Conservation (phyloP, 2,113 vertebrate genomes). For the Mormyrus lacerda region DNA sequence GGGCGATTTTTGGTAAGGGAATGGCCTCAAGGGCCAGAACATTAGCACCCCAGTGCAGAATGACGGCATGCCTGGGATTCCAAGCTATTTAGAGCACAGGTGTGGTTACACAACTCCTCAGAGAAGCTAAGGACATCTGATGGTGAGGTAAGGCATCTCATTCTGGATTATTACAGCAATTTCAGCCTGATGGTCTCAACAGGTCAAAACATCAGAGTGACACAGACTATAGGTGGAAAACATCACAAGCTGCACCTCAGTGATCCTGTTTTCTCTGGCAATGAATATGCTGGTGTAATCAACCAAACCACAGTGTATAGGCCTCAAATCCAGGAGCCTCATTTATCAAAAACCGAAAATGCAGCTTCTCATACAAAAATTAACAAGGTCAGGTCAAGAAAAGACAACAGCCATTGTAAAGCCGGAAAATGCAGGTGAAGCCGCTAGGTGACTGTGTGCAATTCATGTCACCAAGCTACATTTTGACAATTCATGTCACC, state of each 20-base stretch:
- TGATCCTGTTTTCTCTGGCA: neutral
- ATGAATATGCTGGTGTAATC: neutral
- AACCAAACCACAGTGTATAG: neutral
- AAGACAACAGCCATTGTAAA: neutral
- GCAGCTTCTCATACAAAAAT: neutral
- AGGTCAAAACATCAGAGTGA: neutral
- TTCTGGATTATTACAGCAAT: neutral
- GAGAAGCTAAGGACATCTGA: neutral
- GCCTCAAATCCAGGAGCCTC: neutral
- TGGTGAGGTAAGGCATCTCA: neutral
- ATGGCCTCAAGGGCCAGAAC: neutral
- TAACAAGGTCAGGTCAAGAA: neutral
- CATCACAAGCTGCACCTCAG: neutral
- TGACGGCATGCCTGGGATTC: neutral
- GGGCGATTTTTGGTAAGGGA: no score
- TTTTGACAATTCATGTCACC: neutral
- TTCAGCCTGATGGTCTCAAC: neutral
- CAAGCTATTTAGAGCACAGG: neutral
- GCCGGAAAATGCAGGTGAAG: neutral
- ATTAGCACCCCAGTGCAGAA: neutral
- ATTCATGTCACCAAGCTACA: neutral
- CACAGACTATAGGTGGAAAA: neutral
- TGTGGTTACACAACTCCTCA: neutral
- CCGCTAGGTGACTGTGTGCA: neutral
- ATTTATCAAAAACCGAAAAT: neutral